Percentiles rank a stretch among this genome's conserved stretches.
Conservation (phyloP, 2,113 vertebrate genomes). For the Eublepharis macularius region DNA sequence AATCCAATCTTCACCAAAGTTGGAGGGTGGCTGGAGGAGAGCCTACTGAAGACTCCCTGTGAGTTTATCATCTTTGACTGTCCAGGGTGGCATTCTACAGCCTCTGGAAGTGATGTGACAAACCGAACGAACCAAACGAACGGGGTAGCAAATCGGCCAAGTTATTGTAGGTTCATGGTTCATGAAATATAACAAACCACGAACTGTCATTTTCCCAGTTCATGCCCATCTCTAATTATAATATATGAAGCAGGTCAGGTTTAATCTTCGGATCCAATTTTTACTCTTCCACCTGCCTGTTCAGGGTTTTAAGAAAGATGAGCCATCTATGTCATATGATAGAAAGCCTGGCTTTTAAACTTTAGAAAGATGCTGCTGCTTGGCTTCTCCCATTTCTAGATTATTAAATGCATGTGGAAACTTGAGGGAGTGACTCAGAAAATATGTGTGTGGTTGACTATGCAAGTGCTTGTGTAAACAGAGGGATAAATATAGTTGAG, state of each 20-base stretch:
- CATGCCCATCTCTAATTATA: no score
- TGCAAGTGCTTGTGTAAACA: conserved; percentile 65
- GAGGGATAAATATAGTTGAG: conserved; percentile 66
- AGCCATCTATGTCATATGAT: neutral
- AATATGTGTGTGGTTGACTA: conserved; percentile 53
- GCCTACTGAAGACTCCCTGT: no score
- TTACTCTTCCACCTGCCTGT: conserved; percentile 21
- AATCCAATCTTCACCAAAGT: no score
- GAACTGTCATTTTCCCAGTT: no score
- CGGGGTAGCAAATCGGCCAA: no score
- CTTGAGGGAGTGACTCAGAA: conserved; percentile 58
- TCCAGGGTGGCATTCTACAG: no score
- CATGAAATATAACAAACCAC: no score
- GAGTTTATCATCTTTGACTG: no score
- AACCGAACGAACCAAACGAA: no score
- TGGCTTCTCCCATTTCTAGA: conserved; percentile 24
- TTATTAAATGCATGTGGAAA: conserved; percentile 43
- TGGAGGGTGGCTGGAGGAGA: no score
- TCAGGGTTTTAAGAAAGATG: neutral
- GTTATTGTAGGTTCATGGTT: no score
- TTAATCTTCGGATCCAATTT: conserved; percentile 26
- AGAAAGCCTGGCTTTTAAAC: neutral
- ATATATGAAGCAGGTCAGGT: conserved; percentile 12
- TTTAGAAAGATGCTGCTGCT: neutral
- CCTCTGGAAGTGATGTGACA: no score